Percentiles rank a stretch among this genome's conserved stretches.
Conservation (phyloP, 2,113 vertebrate genomes). For the Carassius carassius region DNA sequence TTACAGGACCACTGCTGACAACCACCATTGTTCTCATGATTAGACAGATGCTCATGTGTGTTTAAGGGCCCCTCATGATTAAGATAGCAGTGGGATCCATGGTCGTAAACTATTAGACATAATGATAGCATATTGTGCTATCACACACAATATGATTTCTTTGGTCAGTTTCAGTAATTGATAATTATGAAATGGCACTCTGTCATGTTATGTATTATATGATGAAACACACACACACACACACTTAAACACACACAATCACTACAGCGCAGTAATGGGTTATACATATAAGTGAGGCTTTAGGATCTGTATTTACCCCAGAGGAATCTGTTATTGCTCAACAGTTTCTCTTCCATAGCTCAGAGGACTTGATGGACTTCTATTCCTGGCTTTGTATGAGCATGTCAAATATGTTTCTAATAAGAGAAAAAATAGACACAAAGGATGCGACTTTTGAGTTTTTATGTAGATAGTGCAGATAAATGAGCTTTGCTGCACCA, state of each 20-base stretch:
- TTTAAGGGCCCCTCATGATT: neutral
- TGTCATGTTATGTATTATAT: neutral
- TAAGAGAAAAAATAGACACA: neutral
- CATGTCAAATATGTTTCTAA: neutral
- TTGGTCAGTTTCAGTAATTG: conserved; percentile 18
- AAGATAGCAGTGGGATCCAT: neutral
- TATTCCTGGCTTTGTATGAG: neutral
- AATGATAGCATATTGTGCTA: conserved; percentile 15
- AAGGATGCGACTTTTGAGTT: neutral
- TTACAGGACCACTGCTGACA: conserved; percentile 17
- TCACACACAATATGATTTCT: too few relatives aligned
- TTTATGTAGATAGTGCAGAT: neutral
- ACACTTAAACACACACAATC: neutral
- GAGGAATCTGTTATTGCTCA: neutral
- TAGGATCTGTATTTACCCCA: neutral
- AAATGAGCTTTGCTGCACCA: neutral
- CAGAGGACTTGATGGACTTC: neutral
- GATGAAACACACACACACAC: conserved; percentile 13
- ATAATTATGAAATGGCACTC: neutral
- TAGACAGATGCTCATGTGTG: conserved; percentile 8
- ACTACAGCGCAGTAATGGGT: neutral
- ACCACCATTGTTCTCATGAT: conserved; percentile 13
- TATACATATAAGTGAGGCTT: neutral
- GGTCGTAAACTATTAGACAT: neutral
- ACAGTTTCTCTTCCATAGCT: neutral